Conservation (phyloP, 2,888 invertebrate genomes). For the Stenoptilia bipunctidactyla region DNA sequence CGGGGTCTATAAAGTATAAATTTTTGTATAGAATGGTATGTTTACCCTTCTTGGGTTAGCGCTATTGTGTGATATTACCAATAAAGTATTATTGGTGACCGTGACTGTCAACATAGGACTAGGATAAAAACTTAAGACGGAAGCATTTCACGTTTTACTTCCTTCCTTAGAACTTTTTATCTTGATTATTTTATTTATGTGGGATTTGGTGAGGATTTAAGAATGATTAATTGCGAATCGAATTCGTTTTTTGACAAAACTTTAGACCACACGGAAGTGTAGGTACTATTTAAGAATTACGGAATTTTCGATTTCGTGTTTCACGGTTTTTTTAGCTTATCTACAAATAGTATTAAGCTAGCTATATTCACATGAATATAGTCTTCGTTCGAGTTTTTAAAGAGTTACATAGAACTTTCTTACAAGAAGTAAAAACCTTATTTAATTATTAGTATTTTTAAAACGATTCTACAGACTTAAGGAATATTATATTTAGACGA, state of each 20-base stretch:
- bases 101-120: slow-evolving; percentile 52
- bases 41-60: slow-evolving; percentile 55
- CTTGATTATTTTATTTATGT: slow-evolving; percentile 17
- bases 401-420: too few species aligned
- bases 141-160: slow-evolving; percentile 45
- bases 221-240: slow-evolving; percentile 14
- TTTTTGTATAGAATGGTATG: slow-evolving; percentile 43
- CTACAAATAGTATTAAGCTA: too few species aligned
- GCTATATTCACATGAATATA: too few species aligned
- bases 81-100: slow-evolving; percentile 43
- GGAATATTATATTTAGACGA: too few species aligned
- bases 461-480: too few species aligned
- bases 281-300: too few species aligned
- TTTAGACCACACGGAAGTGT: neutral
- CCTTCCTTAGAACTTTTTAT: slow-evolving; percentile 39
- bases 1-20: slow-evolving; percentile 36
- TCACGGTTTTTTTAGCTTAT: too few species aligned
- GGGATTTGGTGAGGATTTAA: slow-evolving; percentile 20
- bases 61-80: slow-evolving; percentile 43
- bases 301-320: too few species aligned
- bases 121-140: slow-evolving; percentile 53
- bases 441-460: too few species aligned
- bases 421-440: too few species aligned
- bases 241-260: slow-evolving; percentile 13
- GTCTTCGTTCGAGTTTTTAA: too few species aligned